A percentile compares a stretch with the other conserved stretches of the same genome.
Evolutionary conservation across 2,888 invertebrate species (phyloP).

Genomic region (Seira musarum): DNA sequence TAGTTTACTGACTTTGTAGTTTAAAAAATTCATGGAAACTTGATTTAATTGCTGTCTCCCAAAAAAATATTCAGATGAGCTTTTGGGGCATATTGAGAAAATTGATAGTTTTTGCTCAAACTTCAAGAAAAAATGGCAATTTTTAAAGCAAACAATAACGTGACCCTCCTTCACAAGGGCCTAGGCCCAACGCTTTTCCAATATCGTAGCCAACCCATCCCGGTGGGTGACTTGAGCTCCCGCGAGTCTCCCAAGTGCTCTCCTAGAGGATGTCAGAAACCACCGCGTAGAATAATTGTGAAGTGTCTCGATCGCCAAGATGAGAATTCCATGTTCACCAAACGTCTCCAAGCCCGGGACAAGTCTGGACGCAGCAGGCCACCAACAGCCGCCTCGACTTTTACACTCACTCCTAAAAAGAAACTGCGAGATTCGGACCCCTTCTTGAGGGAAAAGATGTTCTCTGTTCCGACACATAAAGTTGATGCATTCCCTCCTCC

Average conservation of each 20-base stretch:
- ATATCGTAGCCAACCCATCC: slow-evolving; percentile 12
- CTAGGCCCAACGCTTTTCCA: slow-evolving; percentile 36
- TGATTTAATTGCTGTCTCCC: not conserved
- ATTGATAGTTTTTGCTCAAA: no score
- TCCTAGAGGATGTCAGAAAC: not conserved
- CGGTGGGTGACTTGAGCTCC: not conserved
- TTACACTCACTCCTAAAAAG: no score
- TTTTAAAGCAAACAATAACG: not conserved
- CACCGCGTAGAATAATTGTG: not conserved
- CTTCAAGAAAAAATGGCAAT: no score
- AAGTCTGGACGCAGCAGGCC: not conserved
- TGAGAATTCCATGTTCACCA: slow-evolving; percentile 35
- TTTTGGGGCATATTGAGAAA: no score
- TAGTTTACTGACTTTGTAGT: slow-evolving; percentile 20
- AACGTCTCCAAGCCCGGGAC: slow-evolving; percentile 32
- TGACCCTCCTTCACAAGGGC: slow-evolving; percentile 32
- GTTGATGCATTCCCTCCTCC: slow-evolving; percentile 34
- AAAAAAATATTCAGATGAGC: not conserved
- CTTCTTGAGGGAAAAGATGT: slow-evolving; percentile 24
- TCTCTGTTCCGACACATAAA: not conserved
- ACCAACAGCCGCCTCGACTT: no score
- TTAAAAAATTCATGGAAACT: not conserved
- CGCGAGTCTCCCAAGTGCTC: not conserved
- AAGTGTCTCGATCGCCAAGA: slow-evolving; percentile 41
- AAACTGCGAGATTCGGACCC: slow-evolving; percentile 22